A percentile compares a stretch with the other conserved stretches of the same genome.
phyloP scores from a whole-genome alignment of 2,113 vertebrate species.

The Rhinichthys klamathensis region DNA sequence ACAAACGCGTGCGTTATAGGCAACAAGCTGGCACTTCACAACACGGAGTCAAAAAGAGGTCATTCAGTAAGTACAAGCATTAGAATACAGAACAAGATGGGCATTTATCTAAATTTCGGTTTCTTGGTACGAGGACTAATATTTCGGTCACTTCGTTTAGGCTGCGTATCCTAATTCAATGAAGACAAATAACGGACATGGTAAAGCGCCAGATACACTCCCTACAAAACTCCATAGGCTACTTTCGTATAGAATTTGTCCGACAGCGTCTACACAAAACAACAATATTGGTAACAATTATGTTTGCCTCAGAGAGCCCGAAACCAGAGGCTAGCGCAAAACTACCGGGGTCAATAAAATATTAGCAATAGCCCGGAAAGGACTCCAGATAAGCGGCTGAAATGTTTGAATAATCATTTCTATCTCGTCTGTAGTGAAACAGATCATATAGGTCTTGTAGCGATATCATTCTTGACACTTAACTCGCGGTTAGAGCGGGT shows the following conservation, averaged over 20 bases:
- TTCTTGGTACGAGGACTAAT: slow-evolving; percentile 53
- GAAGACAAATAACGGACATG: slow-evolving; percentile 38
- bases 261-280: not conserved
- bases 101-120: slow-evolving; percentile 60
- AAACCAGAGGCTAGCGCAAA: slow-evolving; percentile 27
- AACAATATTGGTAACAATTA: not conserved
- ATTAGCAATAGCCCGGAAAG: slow-evolving; percentile 37
- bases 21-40: slow-evolving; percentile 49
- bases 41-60: slow-evolving; percentile 60
- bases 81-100: slow-evolving; percentile 56
- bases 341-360: slow-evolving; percentile 43
- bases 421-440: not conserved
- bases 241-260: not conserved
- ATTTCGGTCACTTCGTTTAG: slow-evolving; percentile 42
- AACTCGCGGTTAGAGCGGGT: not conserved
- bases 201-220: slow-evolving; percentile 23
- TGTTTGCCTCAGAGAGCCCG: slow-evolving; percentile 8
- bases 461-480: slow-evolving; percentile 25
- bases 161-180: slow-evolving; percentile 36
- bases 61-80: slow-evolving; percentile 66
- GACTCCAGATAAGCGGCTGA: slow-evolving; percentile 26
- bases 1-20: slow-evolving; percentile 28
- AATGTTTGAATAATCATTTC: not conserved
- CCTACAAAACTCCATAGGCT: not conserved
- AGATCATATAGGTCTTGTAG: not conserved